phyloP scores from a whole-genome alignment of 2,888 invertebrate genomes.

The Bruchidius siliquastri region DNA sequence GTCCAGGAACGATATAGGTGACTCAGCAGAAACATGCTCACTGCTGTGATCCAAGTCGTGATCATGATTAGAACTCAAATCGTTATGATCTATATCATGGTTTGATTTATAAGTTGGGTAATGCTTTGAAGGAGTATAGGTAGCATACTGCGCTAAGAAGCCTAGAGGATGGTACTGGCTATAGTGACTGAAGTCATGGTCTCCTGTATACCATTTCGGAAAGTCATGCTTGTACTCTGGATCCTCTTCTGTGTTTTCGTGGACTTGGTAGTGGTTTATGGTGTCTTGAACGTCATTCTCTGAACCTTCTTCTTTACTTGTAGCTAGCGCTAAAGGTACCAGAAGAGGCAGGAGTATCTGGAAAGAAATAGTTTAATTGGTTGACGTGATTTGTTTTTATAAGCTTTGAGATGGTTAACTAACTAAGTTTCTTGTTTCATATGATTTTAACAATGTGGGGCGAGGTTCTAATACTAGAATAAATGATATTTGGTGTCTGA shows the following conservation, averaged over 20 bases:
- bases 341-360: not conserved
- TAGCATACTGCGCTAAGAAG: not conserved
- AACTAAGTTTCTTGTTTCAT: too few relatives aligned
- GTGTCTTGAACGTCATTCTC: not conserved
- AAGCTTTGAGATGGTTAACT: too few relatives aligned
- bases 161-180: not conserved
- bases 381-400: too few relatives aligned
- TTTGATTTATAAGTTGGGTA: not conserved
- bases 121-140: not conserved
- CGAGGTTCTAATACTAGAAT: too few relatives aligned
- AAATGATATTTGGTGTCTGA: too few relatives aligned
- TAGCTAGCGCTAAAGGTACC: not conserved
- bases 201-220: not conserved
- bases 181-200: not conserved
- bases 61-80: not conserved
- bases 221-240: not conserved
- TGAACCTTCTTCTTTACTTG: not conserved
- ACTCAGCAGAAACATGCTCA: not conserved
- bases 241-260: not conserved
- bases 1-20: not conserved
- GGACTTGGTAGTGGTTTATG: not conserved
- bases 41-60: not conserved
- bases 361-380: too few relatives aligned
- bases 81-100: not conserved
- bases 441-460: too few relatives aligned